Evolutionary conservation across 2,888 invertebrate genomes (phyloP).

Genomic region (Drosophila nr. perissopoda): DNA sequence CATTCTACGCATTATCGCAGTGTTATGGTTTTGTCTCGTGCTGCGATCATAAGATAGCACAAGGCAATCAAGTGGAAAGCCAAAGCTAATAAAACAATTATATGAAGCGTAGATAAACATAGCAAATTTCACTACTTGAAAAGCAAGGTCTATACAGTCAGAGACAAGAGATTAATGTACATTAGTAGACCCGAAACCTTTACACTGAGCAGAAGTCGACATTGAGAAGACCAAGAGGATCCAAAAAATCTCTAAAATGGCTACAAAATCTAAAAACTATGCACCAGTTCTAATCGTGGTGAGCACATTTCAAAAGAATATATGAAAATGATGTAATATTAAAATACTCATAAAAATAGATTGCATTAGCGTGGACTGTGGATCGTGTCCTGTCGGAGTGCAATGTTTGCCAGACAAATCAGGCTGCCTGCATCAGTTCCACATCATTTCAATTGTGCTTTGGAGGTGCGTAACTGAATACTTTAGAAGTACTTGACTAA

Average conservation of each 20-base stretch:
- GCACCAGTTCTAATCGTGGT: slow-evolving; percentile 33
- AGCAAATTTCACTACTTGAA: slow-evolving; percentile 45
- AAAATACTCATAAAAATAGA: slow-evolving; percentile 22
- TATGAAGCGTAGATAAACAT: slow-evolving; percentile 55
- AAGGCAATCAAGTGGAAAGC: slow-evolving; percentile 67
- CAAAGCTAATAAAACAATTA: slow-evolving; percentile 68
- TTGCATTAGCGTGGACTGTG: slow-evolving; percentile 29
- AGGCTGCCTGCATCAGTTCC: slow-evolving; percentile 81
- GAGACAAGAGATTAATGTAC: slow-evolving; percentile 18
- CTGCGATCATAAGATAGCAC: slow-evolving; percentile 36
- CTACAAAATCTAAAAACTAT: background rate
- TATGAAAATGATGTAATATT: background rate
- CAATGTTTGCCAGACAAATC: slow-evolving; percentile 80
- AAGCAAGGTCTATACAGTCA: slow-evolving; percentile 17
- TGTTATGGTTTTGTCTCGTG: slow-evolving; percentile 23
- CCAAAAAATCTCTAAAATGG: slow-evolving; percentile 23
- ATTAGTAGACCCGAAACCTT: slow-evolving; percentile 64
- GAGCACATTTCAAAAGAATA: background rate
- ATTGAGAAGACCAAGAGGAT: background rate
- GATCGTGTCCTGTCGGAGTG: slow-evolving; percentile 57
- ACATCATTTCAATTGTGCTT: slow-evolving; percentile 82
- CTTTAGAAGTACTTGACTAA: background rate
- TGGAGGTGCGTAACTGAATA: slow-evolving; percentile 63
- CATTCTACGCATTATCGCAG: slow-evolving; percentile 29
- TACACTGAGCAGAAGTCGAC: slow-evolving; percentile 51